phyloP scores from a whole-genome alignment of 2,888 invertebrate genomes.

The Tridacna gigas region DNA sequence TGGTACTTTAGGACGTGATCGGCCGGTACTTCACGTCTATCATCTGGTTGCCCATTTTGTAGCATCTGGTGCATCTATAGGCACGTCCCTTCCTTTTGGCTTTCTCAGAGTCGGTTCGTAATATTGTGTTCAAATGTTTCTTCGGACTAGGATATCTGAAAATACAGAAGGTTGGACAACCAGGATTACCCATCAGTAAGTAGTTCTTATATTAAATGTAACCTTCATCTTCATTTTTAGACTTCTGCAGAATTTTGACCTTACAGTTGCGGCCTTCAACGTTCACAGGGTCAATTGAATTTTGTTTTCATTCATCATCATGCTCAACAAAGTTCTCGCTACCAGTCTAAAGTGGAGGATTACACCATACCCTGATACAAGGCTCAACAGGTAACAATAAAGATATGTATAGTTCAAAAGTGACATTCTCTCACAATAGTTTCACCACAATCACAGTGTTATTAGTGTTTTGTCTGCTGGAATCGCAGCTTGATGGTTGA shows the following conservation, averaged over 20 bases:
- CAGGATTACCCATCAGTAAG: not conserved
- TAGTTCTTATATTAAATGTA: not conserved
- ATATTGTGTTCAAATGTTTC: not conserved
- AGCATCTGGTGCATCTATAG: not conserved
- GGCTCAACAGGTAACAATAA: not conserved
- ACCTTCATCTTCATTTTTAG: not conserved
- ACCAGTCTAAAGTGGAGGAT: not conserved
- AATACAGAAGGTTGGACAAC: constrained; percentile 10
- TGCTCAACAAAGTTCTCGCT: not conserved
- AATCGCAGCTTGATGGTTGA: constrained; percentile 1
- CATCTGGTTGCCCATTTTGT: constrained; percentile 6
- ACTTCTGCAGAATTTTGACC: not conserved
- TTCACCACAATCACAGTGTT: not conserved
- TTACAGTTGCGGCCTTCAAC: not conserved
- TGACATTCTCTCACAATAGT: not conserved
- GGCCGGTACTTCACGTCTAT: not conserved
- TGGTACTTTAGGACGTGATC: constrained; percentile 12
- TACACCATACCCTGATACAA: not conserved
- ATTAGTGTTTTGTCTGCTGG: not conserved
- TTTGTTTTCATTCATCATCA: not conserved
- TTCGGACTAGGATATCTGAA: not conserved
- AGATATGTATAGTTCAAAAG: not conserved
- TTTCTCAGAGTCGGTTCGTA: not conserved
- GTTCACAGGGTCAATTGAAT: not conserved
- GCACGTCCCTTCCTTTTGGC: constrained; percentile 3